Evolutionary conservation across 2,888 invertebrate species (phyloP), one percentile per base, ranked within the genome.

Genomic region (Lissonota sp.): DNA sequence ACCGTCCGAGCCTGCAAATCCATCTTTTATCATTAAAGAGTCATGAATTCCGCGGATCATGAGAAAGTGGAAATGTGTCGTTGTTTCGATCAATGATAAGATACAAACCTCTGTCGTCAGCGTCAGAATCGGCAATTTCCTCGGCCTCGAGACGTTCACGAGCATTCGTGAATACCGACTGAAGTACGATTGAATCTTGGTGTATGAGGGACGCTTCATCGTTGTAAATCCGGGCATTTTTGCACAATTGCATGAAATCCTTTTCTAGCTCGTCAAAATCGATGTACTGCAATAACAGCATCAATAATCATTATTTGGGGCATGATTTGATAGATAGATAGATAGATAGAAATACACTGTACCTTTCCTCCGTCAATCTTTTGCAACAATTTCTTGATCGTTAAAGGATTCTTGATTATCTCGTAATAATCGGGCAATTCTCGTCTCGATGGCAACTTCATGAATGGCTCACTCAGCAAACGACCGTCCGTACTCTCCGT

Each of bases 371-470:
- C 97, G 85, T 98, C 97, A 86, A 98, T 97, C 86, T 97, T 95
- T 87, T 96, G 96, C 91, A 97, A 93, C 73, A 99, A 97, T 93
- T 98, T 98, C 91, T 97, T 98, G 86, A 99, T 98, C 90, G 99
- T 99, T 75, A 99, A 94, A 0, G 99, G 99, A 89, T 97, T 97
- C 90, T 98, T 98, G 88, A 99, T 99, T 74, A 99, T 95, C 86
- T 98, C 98, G 92, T 99, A 99, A 92, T 99, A 99, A 93, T 99
- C 98, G 0, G 99, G 99, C 71, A 99, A 94, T 89, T 98, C 98
- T 85, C 98, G 96, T 58, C 97, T 95, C 3, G 98, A 97, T 1
- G 99, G 99, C 75, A 99, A 93, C 92, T 98, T 98, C 97, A 99
- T 97, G 92, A 99, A 99, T 3, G 98, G 98, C 90, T 98, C 97